Evolutionary conservation across 2,113 vertebrate species (phyloP).

Genomic region (Callopanchax toddi): DNA sequence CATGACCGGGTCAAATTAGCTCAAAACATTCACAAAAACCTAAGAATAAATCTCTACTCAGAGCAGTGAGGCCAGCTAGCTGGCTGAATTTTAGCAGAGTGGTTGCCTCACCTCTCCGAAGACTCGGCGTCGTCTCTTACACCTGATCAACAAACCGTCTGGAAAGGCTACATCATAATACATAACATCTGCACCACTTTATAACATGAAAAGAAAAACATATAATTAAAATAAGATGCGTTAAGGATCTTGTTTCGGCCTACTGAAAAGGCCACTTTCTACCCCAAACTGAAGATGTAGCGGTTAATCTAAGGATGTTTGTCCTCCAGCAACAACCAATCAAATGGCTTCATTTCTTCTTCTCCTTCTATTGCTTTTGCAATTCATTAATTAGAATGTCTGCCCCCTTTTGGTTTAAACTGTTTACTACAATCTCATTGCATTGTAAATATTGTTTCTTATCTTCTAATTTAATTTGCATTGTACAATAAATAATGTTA

Average conservation of each 20-base stretch:
- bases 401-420: neutral
- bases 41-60: neutral
- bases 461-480: too few relatives aligned
- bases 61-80: conserved; percentile 12
- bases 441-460: too few relatives aligned
- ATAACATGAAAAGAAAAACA: neutral
- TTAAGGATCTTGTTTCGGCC: neutral
- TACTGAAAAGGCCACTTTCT: neutral
- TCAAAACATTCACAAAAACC: neutral
- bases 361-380: conserved; percentile 24
- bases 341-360: conserved; percentile 33
- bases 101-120: conserved; percentile 50
- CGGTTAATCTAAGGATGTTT: conserved; percentile 26
- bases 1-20: neutral
- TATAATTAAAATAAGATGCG: neutral
- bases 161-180: conserved; percentile 16
- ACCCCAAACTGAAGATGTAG: conserved; percentile 41
- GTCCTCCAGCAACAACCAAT: conserved; percentile 67
- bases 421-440: neutral
- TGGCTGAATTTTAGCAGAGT: conserved; percentile 19
- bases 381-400: too few relatives aligned
- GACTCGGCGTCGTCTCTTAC: conserved; percentile 37
- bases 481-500: too few relatives aligned
- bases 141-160: conserved; percentile 38
- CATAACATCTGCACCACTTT: neutral